phyloP scores from a whole-genome alignment of 2,888 invertebrate genomes.

The Automeris io region DNA sequence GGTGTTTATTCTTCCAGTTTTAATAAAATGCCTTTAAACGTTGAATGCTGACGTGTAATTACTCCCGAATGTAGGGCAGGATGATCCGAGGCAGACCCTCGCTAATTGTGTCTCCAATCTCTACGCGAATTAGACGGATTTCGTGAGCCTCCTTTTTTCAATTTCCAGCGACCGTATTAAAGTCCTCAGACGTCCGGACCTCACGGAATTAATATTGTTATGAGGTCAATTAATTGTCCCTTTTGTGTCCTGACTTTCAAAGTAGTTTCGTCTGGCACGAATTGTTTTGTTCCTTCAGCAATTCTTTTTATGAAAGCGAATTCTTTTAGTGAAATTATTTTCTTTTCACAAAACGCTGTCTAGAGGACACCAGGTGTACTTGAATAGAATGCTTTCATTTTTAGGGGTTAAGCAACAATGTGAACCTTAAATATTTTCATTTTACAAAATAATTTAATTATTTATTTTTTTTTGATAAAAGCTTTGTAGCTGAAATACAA shows the following conservation, averaged over 20 bases:
- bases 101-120: conserved; percentile 9
- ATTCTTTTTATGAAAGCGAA: neutral
- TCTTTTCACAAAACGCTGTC: no score
- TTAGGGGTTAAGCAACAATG: no score
- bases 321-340: no score
- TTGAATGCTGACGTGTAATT: neutral
- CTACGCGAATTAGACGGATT: conserved; percentile 8
- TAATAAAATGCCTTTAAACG: neutral
- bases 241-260: conserved; percentile 4
- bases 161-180: conserved; percentile 9
- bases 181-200: conserved; percentile 1
- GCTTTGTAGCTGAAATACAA: no score
- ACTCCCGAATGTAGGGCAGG: neutral
- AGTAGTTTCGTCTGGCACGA: no score
- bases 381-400: no score
- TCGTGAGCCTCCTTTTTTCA: conserved; percentile 8
- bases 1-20: neutral
- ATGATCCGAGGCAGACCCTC: conserved; percentile 1
- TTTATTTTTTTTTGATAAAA: no score
- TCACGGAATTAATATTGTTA: conserved; percentile 3
- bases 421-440: no score
- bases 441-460: no score
- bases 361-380: no score
- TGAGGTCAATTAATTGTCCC: conserved; percentile 4
- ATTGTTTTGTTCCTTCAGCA: neutral